Base-by-base conservation (phyloP, 2,888 invertebrate species). In the Sminthurinus aureus region DNA sequence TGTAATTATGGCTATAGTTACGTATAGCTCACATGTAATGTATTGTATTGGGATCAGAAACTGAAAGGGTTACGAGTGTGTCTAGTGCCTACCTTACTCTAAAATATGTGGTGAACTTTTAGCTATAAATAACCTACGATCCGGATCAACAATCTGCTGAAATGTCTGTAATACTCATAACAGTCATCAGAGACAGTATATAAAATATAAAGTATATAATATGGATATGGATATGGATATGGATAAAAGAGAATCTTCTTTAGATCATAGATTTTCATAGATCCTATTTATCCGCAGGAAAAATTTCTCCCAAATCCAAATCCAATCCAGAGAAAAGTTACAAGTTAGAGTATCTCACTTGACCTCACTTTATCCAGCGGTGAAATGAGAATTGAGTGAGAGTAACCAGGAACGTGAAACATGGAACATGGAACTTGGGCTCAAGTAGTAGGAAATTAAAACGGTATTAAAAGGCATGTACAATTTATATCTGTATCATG, bases 361-460 rank as follows among this genome's bases (percentile, higher is more conserved):
- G n/a, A n/a, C n/a, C 6, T 38, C 38, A 4, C 66, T 66, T n/a
- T 1, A 66, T n/a, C 66, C 24, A 69, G 69, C n/a, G 6, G 38
- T 38, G 38, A 38, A 38, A 38, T 38, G 38, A 38, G 38, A 38
- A 38, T 4, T 38, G 38, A 38, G 38, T 38, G 6, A 38, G 38
- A 38, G 38, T 38, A 38, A 38, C 38, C 6, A 38, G 38, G 1
- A 38, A 38, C 38, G 38, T 6, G 38, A 4, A 38, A 38, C 38
- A 6, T 38, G 38, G 1, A 38, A 38, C 38, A 1, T 4, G 38
- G 38, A 38, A 38, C 38, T 38, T 6, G 38, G 6, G 38, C 38
- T 38, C 38, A 38, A 38, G 38, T 38, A 73, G 24, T 26, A 73
- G 73, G 73, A 73, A 73, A 73, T 73, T 73, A 73, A 73, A 73